These are phyloP conservation scores for Esperia sulphurella DNA, from an alignment of 2,888 invertebrate genomes.

Conservation along the genomic window DNA sequence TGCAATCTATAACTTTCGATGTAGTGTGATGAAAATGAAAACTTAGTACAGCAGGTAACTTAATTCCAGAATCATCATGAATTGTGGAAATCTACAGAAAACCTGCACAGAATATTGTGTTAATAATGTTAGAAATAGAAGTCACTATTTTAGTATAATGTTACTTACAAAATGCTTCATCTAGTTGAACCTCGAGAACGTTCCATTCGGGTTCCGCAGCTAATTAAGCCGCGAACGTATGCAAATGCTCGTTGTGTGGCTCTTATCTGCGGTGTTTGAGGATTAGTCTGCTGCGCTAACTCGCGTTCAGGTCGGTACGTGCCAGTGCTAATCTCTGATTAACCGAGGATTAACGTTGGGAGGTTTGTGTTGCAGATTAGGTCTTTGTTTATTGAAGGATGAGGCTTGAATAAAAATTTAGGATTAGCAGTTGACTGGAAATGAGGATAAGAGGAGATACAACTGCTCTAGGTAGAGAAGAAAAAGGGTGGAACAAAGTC, in stretches of 20 bases:
- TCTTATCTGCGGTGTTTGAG: conserved; percentile 1
- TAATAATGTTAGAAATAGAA: too few relatives aligned
- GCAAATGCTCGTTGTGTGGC: not conserved
- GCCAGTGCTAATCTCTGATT: not conserved
- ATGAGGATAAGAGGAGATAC: too few relatives aligned
- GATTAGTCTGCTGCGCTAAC: not conserved
- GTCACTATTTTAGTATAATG: too few relatives aligned
- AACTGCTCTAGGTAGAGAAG: too few relatives aligned
- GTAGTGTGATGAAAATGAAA: too few relatives aligned
- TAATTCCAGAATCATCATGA: too few relatives aligned
- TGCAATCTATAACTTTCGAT: too few relatives aligned
- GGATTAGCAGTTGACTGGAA: not conserved
- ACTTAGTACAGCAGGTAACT: too few relatives aligned
- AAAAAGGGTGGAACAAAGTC: too few relatives aligned
- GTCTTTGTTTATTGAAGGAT: not conserved
- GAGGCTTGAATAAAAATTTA: not conserved
- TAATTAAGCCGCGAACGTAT: not conserved
- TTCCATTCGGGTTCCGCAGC: not conserved
- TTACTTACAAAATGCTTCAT: too few relatives aligned
- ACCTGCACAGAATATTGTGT: too few relatives aligned
- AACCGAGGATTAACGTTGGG: conserved; percentile 10
- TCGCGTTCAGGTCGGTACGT: not conserved
- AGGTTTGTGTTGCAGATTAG: not conserved
- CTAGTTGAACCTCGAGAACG: not conserved
- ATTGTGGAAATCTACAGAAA: too few relatives aligned